Conservation (phyloP, 1,140 invertebrate species). For the Drosophila pallidifrons region DNA sequence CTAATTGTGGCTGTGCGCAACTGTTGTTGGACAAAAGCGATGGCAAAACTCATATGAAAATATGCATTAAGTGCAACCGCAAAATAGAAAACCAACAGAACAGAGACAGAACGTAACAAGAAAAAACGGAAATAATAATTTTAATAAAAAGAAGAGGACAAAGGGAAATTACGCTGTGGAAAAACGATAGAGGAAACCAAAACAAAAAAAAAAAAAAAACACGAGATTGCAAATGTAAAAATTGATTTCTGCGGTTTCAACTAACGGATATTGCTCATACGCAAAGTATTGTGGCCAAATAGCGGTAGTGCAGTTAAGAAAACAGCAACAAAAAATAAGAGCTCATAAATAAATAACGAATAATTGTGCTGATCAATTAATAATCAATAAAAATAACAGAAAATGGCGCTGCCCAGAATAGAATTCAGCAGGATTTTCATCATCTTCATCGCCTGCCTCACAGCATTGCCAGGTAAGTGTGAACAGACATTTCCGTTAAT, state of each 20-base stretch:
- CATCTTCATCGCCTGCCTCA: slow-evolving; percentile 53
- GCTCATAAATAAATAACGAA: slow-evolving; percentile 42
- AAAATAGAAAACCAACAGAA: slow-evolving; percentile 64
- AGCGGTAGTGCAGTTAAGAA: slow-evolving; percentile 18
- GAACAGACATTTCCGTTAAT: neutral
- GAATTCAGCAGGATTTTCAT: slow-evolving; percentile 51
- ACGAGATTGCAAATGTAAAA: slow-evolving; percentile 67
- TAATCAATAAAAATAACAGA: slow-evolving; percentile 26
- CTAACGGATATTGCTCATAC: slow-evolving; percentile 54
- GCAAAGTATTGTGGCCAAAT: slow-evolving; percentile 34
- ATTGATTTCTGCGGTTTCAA: slow-evolving; percentile 76
- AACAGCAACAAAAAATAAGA: slow-evolving; percentile 31
- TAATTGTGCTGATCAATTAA: slow-evolving; percentile 27
- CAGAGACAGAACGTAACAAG: slow-evolving; percentile 44
- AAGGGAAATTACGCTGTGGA: slow-evolving; percentile 64
- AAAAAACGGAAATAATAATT: slow-evolving; percentile 32
- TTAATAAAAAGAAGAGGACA: slow-evolving; percentile 39
- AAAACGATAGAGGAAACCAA: slow-evolving; percentile 21
- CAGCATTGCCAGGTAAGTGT: slow-evolving; percentile 68
- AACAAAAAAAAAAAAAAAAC: slow-evolving; percentile 18
- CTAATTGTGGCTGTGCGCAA: slow-evolving; percentile 68
- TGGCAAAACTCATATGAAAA: slow-evolving; percentile 59
- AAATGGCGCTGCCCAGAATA: slow-evolving; percentile 12
- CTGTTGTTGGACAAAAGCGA: slow-evolving; percentile 47
- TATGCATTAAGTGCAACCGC: slow-evolving; percentile 76